phyloP scores from a whole-genome alignment of 2,113 vertebrate species.

The Oryzias woworae region DNA sequence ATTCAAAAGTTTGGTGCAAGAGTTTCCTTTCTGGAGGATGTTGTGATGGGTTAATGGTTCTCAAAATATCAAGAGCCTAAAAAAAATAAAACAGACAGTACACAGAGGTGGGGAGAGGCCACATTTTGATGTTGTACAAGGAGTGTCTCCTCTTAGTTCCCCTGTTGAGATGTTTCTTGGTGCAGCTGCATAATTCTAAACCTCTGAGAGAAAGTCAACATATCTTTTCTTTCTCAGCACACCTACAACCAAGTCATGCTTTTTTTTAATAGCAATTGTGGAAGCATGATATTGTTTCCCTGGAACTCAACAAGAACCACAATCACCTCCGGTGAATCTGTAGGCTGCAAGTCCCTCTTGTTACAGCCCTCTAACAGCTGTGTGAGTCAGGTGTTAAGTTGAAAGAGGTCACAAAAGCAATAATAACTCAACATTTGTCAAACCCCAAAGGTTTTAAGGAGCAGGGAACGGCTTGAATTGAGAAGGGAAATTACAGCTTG shows the following conservation, averaged over 20 bases:
- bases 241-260: slow-evolving; percentile 19
- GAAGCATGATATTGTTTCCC: slow-evolving; percentile 27
- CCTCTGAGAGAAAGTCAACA: slow-evolving; percentile 53
- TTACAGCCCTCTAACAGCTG: slow-evolving; percentile 45
- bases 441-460: neutral
- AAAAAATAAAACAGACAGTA: slow-evolving; percentile 12
- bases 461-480: slow-evolving; percentile 9
- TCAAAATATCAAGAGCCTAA: neutral
- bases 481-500: neutral
- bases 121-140: slow-evolving; percentile 28
- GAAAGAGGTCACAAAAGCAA: slow-evolving; percentile 28
- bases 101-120: slow-evolving; percentile 6
- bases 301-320: slow-evolving; percentile 6
- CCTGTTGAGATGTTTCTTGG: slow-evolving; percentile 46
- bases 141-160: slow-evolving; percentile 46
- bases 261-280: slow-evolving; percentile 20
- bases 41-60: neutral
- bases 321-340: slow-evolving; percentile 20
- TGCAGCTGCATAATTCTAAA: slow-evolving; percentile 62
- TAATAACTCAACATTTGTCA: slow-evolving; percentile 29
- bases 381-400: slow-evolving; percentile 40
- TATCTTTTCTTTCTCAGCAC: slow-evolving; percentile 29
- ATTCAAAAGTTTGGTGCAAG: neutral
- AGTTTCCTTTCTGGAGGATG: neutral
- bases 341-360: slow-evolving; percentile 10